Conservation (phyloP, 2,797 vertebrate species). For the Smutsia temminckii region DNA sequence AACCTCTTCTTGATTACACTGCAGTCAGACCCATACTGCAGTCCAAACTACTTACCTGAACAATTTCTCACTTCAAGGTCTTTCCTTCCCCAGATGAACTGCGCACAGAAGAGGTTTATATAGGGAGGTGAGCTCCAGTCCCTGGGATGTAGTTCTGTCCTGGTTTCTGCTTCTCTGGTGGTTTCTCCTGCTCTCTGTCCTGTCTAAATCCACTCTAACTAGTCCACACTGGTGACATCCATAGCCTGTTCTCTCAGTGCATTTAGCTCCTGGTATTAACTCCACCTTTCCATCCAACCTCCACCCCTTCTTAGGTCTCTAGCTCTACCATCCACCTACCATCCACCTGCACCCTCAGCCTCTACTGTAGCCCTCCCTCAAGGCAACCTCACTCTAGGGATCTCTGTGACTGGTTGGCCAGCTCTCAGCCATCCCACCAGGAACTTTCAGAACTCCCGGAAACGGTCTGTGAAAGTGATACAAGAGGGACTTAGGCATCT, state of each 20-base stretch:
- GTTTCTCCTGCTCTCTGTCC: neutral
- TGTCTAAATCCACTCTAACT: neutral
- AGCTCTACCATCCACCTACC: neutral
- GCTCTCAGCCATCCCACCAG: neutral
- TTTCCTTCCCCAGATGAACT: neutral
- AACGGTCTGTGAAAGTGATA: neutral
- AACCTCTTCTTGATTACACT: neutral
- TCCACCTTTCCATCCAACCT: neutral
- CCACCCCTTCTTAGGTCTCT: neutral
- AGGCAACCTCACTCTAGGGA: rapidly evolving
- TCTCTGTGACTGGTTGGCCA: neutral
- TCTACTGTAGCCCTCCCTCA: neutral
- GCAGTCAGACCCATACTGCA: neutral
- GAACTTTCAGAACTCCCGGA: neutral
- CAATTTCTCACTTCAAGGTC: neutral
- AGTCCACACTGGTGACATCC: neutral
- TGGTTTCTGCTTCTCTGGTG: neutral
- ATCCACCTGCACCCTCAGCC: neutral
- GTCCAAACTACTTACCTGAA: neutral
- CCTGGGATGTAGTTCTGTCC: neutral
- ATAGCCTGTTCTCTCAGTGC: neutral
- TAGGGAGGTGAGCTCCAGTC: neutral
- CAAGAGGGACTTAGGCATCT: neutral
- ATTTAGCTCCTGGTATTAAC: neutral
- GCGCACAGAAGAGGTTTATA: neutral